These are phyloP conservation scores for Epinephelus cyanopodus DNA, from an alignment of 2,113 vertebrate species.

Conservation along the genomic window DNA sequence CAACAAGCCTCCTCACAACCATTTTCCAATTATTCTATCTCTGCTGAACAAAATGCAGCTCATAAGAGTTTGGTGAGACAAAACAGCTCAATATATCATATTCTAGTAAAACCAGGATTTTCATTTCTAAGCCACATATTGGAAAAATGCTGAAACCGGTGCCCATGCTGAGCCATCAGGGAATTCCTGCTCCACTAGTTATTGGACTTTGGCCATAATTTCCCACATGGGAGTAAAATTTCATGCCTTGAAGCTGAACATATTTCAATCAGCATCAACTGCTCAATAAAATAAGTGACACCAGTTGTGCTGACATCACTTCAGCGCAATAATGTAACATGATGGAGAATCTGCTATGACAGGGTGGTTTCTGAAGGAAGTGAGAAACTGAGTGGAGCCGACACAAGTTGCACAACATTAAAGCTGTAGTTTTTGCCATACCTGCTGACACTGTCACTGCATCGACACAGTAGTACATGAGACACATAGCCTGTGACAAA, in stretches of 20 bases:
- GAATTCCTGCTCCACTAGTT: constrained; percentile 20
- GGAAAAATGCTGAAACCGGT: constrained; percentile 1
- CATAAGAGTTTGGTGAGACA: not conserved
- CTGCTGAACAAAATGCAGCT: constrained; percentile 37
- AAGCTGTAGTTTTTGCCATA: too few relatives aligned
- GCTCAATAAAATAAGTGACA: constrained; percentile 50
- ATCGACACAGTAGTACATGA: too few relatives aligned
- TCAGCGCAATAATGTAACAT: constrained; percentile 1
- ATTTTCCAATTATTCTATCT: constrained; percentile 30
- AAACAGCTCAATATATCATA: constrained; percentile 6
- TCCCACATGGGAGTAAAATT: constrained; percentile 43
- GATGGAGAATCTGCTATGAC: constrained; percentile 19
- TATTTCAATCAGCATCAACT: constrained; percentile 49
- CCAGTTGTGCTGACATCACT: constrained; percentile 32
- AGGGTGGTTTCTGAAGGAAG: constrained; percentile 11
- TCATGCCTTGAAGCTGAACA: constrained; percentile 10
- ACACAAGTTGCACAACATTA: constrained; percentile 27
- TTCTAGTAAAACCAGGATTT: constrained; percentile 21
- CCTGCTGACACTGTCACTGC: too few relatives aligned
- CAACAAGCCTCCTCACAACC: constrained; percentile 43
- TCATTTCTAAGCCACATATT: constrained; percentile 2
- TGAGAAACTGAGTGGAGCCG: constrained; percentile 33
- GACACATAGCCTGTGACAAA: too few relatives aligned
- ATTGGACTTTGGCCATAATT: constrained; percentile 7
- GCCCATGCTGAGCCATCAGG: not conserved